A percentile compares a stretch with the other conserved stretches of the same genome.
phyloP scores from a whole-genome alignment of 2,888 invertebrate species.

The Creontiades dilutus region DNA sequence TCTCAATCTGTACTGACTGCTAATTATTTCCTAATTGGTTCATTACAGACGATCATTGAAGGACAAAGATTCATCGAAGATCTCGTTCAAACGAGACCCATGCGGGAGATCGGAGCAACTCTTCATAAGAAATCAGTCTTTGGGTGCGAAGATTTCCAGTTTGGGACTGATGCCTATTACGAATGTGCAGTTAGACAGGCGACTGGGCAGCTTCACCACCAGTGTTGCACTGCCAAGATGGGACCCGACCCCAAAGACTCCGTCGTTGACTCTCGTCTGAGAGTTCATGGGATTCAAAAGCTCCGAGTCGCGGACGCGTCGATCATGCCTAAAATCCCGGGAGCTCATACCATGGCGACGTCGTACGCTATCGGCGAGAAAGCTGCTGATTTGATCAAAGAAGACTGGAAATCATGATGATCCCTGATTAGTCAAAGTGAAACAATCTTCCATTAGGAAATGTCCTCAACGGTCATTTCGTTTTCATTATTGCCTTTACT shows the following conservation, averaged over 20 bases:
- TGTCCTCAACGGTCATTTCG: no score
- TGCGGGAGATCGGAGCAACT: constrained; percentile 80
- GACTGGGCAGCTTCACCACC: constrained; percentile 86
- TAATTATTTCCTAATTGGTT: background rate
- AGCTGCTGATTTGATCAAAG: constrained; percentile 80
- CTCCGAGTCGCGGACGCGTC: constrained; percentile 81
- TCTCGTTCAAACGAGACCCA: constrained; percentile 80
- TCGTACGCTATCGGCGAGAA: constrained; percentile 82
- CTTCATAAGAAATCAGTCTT: constrained; percentile 83
- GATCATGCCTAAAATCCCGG: constrained; percentile 81
- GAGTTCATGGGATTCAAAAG: constrained; percentile 79
- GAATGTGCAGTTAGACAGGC: constrained; percentile 85
- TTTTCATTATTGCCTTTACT: no score
- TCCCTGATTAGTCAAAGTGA: background rate
- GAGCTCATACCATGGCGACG: constrained; percentile 81
- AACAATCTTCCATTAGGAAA: no score
- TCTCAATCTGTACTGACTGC: no score
- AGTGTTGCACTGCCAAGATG: constrained; percentile 78
- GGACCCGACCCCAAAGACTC: constrained; percentile 75
- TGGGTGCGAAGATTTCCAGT: constrained; percentile 83
- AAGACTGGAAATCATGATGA: constrained; percentile 72
- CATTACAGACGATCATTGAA: constrained; percentile 43
- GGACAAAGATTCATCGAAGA: constrained; percentile 28
- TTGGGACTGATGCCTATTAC: constrained; percentile 86
- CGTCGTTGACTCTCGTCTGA: constrained; percentile 77